Evolutionary conservation across 2,797 vertebrate genomes (phyloP), one percentile per base, ranked within the genome.

Genomic region (Hippopotamyrus pictus): DNA sequence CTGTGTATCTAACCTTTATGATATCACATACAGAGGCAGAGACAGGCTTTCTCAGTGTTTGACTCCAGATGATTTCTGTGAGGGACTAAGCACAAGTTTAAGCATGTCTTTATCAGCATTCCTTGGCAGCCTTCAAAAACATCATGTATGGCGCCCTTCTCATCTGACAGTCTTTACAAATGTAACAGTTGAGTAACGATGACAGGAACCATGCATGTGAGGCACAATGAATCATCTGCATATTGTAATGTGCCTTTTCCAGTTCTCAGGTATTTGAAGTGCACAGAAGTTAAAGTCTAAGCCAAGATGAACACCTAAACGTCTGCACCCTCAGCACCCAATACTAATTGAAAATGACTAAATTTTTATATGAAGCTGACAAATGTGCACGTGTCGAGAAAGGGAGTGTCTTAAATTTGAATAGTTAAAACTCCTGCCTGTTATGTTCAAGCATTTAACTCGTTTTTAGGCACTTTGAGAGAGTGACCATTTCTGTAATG

Each of bases 141-240:
- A 53, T 53, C 50, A 86, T 29, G 19, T 44, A 87, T 29, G 54
- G 41, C 41, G 8, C 50, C 37, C 29, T 44, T 54, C 84, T 87
- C 22, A 50, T 76, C 48, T 14, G 62, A 89, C 65, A 76, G 84
- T 84, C 22, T 17, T 22, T 46, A 79, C 84, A 65, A 89, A 85
- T 87, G 65, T 86, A 65, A 89, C 89, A 76, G 65, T 69, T 86
- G 57, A 85, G 88, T 84, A 86, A 89, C 4, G 22, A 44, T 69
- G 82, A 69, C 83, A 69, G 57, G 22, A 73, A 85, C 41, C 62
- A 57, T 83, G 48, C 25, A 14, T 44, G 29, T 65, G 79, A 41
- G 25, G n/a, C 8, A 69, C 48, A 51, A 46, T 51, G 17, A 53
- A 86, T 51, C 8, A 59, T 65, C 37, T 33, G 53, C 83, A 51